Conservation (phyloP, 2,888 invertebrate genomes). For the Microctonus hyperodae region DNA sequence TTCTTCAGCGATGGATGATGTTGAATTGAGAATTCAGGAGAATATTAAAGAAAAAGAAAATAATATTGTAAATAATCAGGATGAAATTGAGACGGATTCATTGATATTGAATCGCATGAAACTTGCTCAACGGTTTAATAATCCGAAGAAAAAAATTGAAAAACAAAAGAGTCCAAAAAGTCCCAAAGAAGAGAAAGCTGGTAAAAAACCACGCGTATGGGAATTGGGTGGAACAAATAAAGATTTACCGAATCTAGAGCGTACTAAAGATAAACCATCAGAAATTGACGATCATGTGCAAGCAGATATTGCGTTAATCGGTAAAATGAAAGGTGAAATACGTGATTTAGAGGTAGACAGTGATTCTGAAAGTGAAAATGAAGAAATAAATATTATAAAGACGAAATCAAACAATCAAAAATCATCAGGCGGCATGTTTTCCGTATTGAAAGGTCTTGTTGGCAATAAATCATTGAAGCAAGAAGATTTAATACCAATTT, state of each 20-base stretch:
- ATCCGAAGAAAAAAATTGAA: slow-evolving; percentile 11
- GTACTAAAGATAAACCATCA: slow-evolving; percentile 79
- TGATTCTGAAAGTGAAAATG: slow-evolving; percentile 72
- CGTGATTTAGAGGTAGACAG: slow-evolving; percentile 84
- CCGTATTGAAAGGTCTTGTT: slow-evolving; percentile 86
- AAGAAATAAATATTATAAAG: slow-evolving; percentile 61
- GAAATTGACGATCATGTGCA: slow-evolving; percentile 69
- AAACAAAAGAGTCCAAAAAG: slow-evolving; percentile 65
- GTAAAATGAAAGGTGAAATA: slow-evolving; percentile 84
- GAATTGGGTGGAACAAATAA: slow-evolving; percentile 81
- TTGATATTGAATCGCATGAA: slow-evolving; percentile 18
- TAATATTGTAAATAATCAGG: slow-evolving; percentile 12
- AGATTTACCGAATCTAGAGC: slow-evolving; percentile 81
- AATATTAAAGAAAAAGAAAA: slow-evolving; percentile 13
- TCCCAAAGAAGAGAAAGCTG: slow-evolving; percentile 72
- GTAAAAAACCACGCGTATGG: slow-evolving; percentile 92
- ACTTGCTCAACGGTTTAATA: slow-evolving; percentile 3
- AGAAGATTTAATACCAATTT: slow-evolving; percentile 81
- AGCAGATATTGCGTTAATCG: slow-evolving; percentile 77
- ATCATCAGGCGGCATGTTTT: slow-evolving; percentile 74
- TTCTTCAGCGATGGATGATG: slow-evolving; percentile 16
- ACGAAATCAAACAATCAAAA: slow-evolving; percentile 50
- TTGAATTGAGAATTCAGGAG: slow-evolving; percentile 12
- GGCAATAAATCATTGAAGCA: slow-evolving; percentile 85
- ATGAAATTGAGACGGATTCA: slow-evolving; percentile 2